Conservation (phyloP, 2,797 vertebrate species). For the Pteronotus mesoamericanus region DNA sequence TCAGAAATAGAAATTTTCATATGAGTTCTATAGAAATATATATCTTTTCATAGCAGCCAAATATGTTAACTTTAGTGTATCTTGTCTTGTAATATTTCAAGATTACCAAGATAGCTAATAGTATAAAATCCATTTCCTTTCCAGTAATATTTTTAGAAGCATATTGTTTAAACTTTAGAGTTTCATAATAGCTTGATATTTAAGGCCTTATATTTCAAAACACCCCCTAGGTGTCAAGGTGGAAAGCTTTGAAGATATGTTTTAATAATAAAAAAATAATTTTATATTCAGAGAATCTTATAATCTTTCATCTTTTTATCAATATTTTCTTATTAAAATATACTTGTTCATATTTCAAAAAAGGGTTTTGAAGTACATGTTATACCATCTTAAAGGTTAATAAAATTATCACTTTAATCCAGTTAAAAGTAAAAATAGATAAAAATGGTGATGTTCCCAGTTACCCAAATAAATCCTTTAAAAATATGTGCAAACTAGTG, state of each 20-base stretch:
- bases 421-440: background rate
- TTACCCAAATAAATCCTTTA: background rate
- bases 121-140: constrained; percentile 11
- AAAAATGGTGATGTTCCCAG: background rate
- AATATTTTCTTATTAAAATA: constrained; percentile 11
- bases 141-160: constrained; percentile 3
- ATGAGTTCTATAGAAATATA: background rate
- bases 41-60: background rate
- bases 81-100: constrained; percentile 25
- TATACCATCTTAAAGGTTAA: background rate
- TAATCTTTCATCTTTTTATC: background rate
- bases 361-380: constrained; percentile 11
- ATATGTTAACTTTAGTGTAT: background rate
- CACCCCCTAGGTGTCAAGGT: background rate
- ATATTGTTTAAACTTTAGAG: background rate
- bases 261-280: background rate
- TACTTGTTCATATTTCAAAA: background rate
- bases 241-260: background rate
- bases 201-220: background rate
- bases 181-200: constrained; percentile 45
- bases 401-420: constrained; percentile 11
- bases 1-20: constrained; percentile 4
- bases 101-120: constrained; percentile 30
- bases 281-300: constrained; percentile 26
- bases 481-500: background rate